Conservation (phyloP, 1,140 invertebrate genomes). For the Calosoma granatense region DNA sequence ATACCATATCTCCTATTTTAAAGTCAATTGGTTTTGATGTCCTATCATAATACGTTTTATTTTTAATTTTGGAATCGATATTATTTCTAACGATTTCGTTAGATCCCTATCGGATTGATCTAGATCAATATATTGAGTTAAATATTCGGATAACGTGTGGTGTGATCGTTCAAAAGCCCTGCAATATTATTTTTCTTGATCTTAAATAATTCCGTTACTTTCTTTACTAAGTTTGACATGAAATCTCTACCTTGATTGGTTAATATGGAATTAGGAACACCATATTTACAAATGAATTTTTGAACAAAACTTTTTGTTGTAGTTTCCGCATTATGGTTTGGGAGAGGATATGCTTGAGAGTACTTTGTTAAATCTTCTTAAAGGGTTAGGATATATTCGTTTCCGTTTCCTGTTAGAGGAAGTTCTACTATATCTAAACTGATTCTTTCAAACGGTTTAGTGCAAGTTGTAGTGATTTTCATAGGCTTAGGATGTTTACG, state of each 20-base stretch:
- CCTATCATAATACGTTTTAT: conserved; percentile 21
- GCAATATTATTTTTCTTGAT: conserved; percentile 24
- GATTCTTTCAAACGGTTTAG: conserved; percentile 11
- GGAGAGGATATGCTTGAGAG: conserved; percentile 17
- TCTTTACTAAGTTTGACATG: too few species aligned
- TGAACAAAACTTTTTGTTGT: conserved; percentile 20
- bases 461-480: conserved; percentile 10
- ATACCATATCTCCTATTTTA: conserved; percentile 18
- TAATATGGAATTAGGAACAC: conserved; percentile 22
- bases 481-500: conserved; percentile 27
- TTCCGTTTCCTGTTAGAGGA: conserved; percentile 14
- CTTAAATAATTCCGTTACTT: conserved; percentile 21
- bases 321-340: conserved; percentile 19
- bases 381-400: conserved; percentile 25
- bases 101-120: conserved; percentile 26
- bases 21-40: conserved; percentile 18
- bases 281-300: conserved; percentile 24
- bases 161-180: conserved; percentile 23
- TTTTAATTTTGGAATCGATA: conserved; percentile 17
- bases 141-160: conserved; percentile 21
- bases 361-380: conserved; percentile 26
- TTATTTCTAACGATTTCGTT: conserved; percentile 22
- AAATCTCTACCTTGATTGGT: conserved; percentile 27
- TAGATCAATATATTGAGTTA: conserved; percentile 21
- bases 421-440: conserved; percentile 25